Conservation (phyloP, 2,797 vertebrate species). For the Intellagama lesueurii region DNA sequence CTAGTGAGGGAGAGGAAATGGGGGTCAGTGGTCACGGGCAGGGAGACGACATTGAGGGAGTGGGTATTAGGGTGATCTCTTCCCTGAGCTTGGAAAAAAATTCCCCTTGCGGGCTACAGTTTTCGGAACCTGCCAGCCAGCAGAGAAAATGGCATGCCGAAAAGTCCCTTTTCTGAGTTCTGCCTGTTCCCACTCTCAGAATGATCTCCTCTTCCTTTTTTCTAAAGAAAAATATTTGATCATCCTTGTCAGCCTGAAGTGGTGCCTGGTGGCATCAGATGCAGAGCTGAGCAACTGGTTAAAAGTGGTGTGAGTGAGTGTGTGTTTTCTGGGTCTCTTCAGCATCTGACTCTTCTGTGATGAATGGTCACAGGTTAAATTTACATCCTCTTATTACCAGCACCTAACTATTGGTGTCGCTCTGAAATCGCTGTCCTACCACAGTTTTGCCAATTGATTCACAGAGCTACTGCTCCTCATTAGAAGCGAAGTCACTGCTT, state of each 20-base stretch:
- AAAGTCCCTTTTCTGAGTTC: too few relatives aligned
- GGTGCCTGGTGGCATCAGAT: neutral
- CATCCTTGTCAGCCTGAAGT: too few relatives aligned
- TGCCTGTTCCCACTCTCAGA: too few relatives aligned
- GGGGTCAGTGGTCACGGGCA: neutral
- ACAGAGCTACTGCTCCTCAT: neutral
- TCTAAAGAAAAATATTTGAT: too few relatives aligned
- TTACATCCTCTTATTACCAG: neutral
- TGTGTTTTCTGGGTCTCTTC: neutral
- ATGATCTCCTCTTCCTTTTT: too few relatives aligned
- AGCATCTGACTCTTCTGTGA: too few relatives aligned
- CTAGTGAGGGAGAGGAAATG: slow-evolving; percentile 21
- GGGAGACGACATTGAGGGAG: neutral
- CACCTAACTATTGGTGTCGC: neutral
- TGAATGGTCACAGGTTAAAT: neutral
- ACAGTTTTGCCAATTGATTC: neutral
- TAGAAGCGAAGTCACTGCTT: neutral
- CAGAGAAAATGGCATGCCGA: too few relatives aligned
- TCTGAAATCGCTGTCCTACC: neutral
- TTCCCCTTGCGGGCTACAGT: too few relatives aligned
- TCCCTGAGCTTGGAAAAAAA: too few relatives aligned
- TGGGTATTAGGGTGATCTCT: neutral
- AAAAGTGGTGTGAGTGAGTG: neutral
- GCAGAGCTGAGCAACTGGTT: neutral
- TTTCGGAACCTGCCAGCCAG: neutral